Evolutionary conservation across 2,797 vertebrate genomes (phyloP), one percentile per base, ranked within the genome.

Genomic region (Acanthurus lineatus): DNA sequence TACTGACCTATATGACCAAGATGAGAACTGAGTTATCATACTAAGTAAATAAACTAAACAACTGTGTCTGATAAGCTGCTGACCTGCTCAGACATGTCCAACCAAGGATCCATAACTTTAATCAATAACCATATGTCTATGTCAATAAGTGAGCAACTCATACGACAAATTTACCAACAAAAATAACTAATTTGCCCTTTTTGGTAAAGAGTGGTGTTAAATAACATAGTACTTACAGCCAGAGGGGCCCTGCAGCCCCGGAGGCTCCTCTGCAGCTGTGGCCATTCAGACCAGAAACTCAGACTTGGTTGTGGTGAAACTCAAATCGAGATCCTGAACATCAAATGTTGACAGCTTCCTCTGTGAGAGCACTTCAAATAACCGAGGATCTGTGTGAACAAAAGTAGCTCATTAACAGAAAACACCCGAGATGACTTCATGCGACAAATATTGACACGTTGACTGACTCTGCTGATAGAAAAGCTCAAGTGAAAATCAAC

Each of bases 191-290:
- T 48, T 0, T 20, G 35, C 16, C 8, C 7, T 15, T 57, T n/a
- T 14, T 4, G 32, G 9, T 2, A 8, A 25, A 22, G 19, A 6
- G 6, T 42, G 40, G 22, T 51, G 15, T 15, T n/a, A 59, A 59
- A 69, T 42, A 44, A 59, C 2, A 35, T 0, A 51, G 49, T 59
- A 86, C 91, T 93, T 89, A 94, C 93, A 93, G 60, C 89, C 90
- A 79, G 81, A 63, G 11, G 85, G 79, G 79, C 76, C 90, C 75
- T 83, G 81, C 57, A 92, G 87, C 76, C 91, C 94, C 6, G 89
- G 84, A 64, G 93, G 85, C 61, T 93, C 92, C 78, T 93, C 90
- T 73, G 88, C 91, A 68, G 94, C 94, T 89, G 95, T 93, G 89
- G 95, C 95, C 95, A 96, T 96, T 88, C 90, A 92, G 85, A 85